These are phyloP conservation scores for Danionella cerebrum DNA, from an alignment of 2,113 vertebrate species.

Conservation along the genomic window DNA sequence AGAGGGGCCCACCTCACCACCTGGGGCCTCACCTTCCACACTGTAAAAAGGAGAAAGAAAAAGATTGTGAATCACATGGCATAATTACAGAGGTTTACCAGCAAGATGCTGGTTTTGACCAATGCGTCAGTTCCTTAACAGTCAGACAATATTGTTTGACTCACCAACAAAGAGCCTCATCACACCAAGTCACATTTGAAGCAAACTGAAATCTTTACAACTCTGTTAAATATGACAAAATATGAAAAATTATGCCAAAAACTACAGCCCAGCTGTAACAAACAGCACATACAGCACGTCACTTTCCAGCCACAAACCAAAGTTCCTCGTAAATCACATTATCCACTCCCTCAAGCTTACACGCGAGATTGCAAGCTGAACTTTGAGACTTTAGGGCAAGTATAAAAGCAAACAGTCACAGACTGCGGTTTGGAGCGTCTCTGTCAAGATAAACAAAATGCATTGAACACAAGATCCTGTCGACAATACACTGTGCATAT, in stretches of 20 bases:
- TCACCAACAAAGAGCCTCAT: background rate
- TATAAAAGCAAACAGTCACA: slow-evolving; percentile 17
- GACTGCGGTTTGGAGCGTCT: background rate
- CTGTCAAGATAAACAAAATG: background rate
- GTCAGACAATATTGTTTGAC: background rate
- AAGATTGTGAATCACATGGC: background rate
- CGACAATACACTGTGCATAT: background rate
- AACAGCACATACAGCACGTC: background rate
- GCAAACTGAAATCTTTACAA: background rate
- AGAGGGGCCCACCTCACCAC: slow-evolving; percentile 75
- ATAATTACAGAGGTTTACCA: background rate
- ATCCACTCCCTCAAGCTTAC: background rate
- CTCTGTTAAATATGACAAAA: background rate
- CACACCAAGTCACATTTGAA: background rate
- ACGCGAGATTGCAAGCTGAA: background rate
- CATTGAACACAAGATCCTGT: background rate
- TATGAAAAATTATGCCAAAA: background rate
- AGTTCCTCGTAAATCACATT: background rate
- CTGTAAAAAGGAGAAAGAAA: slow-evolving; percentile 55
- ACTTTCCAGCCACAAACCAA: background rate
- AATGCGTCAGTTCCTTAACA: background rate
- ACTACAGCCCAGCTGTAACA: background rate
- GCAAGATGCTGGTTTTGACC: background rate
- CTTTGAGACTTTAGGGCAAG: slow-evolving; percentile 7
- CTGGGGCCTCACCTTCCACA: slow-evolving; percentile 87